Evolutionary conservation across 2,113 vertebrate species (phyloP), one percentile per base, ranked within the genome.

Genomic region (Pedetes capensis): DNA sequence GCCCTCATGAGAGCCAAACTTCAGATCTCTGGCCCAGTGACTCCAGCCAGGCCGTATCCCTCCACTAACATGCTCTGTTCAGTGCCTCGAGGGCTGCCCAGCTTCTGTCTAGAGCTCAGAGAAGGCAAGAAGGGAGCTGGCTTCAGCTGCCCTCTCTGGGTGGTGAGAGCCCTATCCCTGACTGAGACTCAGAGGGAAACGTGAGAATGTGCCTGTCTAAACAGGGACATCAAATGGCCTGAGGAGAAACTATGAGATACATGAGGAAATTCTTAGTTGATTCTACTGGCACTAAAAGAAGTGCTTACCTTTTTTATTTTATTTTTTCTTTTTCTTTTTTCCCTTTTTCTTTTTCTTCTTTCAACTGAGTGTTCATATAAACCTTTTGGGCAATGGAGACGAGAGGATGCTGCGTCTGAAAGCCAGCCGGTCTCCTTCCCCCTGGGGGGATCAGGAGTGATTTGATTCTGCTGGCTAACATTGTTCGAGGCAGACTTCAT

Each of bases 401-500:
- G 59, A 63, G 97, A 96, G 88, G 97, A 96, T 39, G 85, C 89
- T n/a, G 95, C 49, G 57, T 96, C 97, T 97, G 97, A 97, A 98
- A 98, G 97, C 96, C 97, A 91, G 97, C 97, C 96, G 87, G 97
- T 88, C 97, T 98, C 96, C 98, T 97, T 98, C 96, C 98, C 98
- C 98, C 98, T 95, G 95, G 98, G 98, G 98, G 98, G 97, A 96
- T 97, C 84, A 96, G 82, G 8, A 97, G 94, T 98, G 98, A 99
- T 98, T 98, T 97, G 98, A 98, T 98, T 98, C 98, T 98, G 98
- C 97, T 88, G 93, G 98, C 98, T 98, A 98, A 98, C 97, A 83
- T 98, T 98, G 98, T 98, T 98, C 98, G 94, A 98, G 98, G 97
- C 98, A 97, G 98, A 97, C 98, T 98, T 98, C 98, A 98, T 98